Conservation (phyloP, 30 jellyfish, hydroid and myxozoan genomes). For the Catostylus mosaicus region DNA sequence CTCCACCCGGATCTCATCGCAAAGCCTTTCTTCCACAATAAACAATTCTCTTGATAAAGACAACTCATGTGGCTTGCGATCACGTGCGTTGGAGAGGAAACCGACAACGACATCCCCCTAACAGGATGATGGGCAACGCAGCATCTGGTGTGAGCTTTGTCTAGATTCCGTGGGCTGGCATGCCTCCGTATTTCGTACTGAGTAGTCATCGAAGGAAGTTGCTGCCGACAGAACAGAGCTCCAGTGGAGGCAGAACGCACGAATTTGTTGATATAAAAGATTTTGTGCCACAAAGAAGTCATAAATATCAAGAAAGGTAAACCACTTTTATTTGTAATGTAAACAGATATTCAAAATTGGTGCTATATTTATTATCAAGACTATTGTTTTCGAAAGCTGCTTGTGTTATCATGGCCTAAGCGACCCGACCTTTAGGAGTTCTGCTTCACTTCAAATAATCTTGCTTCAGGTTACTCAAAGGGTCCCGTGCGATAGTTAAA, state of each 20-base stretch:
- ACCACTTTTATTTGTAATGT: neutral
- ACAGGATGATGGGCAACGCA: slow-evolving; percentile 71
- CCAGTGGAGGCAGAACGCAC: neutral
- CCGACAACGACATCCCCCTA: slow-evolving; percentile 65
- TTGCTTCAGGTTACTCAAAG: too few relatives aligned
- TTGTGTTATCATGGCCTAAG: slow-evolving; percentile 39
- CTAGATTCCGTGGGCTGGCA: slow-evolving; percentile 49
- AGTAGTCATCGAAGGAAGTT: slow-evolving; percentile 6
- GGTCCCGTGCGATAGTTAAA: too few relatives aligned
- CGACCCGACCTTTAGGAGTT: neutral
- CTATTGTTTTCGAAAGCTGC: slow-evolving; percentile 20
- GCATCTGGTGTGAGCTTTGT: slow-evolving; percentile 77
- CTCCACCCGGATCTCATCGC: too few relatives aligned
- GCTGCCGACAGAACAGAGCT: neutral
- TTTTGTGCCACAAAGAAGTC: neutral
- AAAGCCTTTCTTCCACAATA: neutral
- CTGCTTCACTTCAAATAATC: neutral
- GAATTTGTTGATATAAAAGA: neutral
- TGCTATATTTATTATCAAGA: neutral
- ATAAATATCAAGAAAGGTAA: neutral
- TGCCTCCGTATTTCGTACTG: slow-evolving; percentile 21
- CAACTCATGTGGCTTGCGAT: slow-evolving; percentile 3
- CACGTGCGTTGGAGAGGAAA: slow-evolving; percentile 52
- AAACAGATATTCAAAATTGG: neutral
- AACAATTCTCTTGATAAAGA: neutral